Percentiles rank a stretch among this genome's conserved stretches.
Conservation (phyloP, 2,797 vertebrate genomes). For the Epinephelus malabaricus region DNA sequence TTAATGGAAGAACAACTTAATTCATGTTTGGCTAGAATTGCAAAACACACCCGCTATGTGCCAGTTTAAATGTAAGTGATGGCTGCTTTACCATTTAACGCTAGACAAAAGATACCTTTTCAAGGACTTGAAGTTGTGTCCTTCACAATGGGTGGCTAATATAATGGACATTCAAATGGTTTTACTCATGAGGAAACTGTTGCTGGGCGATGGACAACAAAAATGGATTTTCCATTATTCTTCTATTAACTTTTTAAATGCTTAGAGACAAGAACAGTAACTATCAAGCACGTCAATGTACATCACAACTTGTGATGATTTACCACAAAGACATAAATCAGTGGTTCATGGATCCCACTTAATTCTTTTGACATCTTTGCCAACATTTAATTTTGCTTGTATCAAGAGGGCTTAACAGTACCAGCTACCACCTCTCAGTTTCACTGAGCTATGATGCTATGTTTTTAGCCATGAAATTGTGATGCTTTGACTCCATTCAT, state of each 20-base stretch:
- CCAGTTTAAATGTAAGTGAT: neutral
- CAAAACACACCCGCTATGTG: neutral
- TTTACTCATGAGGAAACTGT: neutral
- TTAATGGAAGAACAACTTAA: neutral
- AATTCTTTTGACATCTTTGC: neutral
- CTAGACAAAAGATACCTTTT: neutral
- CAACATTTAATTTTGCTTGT: neutral
- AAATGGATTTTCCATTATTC: neutral
- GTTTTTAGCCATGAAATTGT: neutral
- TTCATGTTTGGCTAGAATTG: neutral
- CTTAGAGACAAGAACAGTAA: neutral
- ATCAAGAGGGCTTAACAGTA: neutral
- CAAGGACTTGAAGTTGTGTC: neutral
- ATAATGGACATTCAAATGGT: neutral
- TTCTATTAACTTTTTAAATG: neutral
- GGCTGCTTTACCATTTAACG: neutral
- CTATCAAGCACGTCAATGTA: too few relatives aligned
- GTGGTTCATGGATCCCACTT: neutral
- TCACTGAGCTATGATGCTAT: neutral
- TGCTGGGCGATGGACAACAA: neutral
- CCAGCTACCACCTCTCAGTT: neutral
- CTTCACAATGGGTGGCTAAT: neutral
- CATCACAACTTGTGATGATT: neutral
- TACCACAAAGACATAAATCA: neutral
- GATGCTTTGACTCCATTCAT: neutral